Percentiles rank a stretch among this genome's conserved stretches.
Evolutionary conservation across 2,797 vertebrate species (phyloP).

Genomic region (Syngnathus acus): DNA sequence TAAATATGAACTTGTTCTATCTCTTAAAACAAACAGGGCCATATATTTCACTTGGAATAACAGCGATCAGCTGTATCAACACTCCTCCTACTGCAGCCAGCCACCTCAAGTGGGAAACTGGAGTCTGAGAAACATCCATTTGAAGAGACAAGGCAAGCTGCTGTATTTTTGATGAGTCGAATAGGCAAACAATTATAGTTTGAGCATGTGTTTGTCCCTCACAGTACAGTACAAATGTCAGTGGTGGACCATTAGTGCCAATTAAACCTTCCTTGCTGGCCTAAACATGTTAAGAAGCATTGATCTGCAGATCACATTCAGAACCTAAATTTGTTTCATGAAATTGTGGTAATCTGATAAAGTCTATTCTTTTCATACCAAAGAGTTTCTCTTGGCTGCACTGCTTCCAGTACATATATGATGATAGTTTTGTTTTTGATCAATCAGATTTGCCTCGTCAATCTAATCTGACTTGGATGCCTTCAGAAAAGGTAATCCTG

Average conservation of each 20-base stretch:
- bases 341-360: too few relatives aligned
- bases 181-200: neutral
- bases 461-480: too few relatives aligned
- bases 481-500: too few relatives aligned
- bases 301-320: too few relatives aligned
- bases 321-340: too few relatives aligned
- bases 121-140: conserved; percentile 46
- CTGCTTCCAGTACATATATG: too few relatives aligned
- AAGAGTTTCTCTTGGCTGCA: too few relatives aligned
- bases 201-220: neutral
- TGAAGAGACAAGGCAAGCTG: conserved; percentile 29
- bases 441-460: too few relatives aligned
- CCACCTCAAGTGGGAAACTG: conserved; percentile 57
- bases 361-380: too few relatives aligned
- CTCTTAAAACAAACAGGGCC: conserved; percentile 77
- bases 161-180: conserved; percentile 2
- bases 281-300: too few relatives aligned
- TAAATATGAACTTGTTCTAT: conserved; percentile 77
- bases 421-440: too few relatives aligned
- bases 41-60: conserved; percentile 76
- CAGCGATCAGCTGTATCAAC: conserved; percentile 88
- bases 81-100: conserved; percentile 74
- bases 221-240: neutral
- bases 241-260: neutral
- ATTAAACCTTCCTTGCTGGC: too few relatives aligned